phyloP scores from a whole-genome alignment of 2,888 invertebrate genomes.

The Disparrhopalites patrizii region DNA sequence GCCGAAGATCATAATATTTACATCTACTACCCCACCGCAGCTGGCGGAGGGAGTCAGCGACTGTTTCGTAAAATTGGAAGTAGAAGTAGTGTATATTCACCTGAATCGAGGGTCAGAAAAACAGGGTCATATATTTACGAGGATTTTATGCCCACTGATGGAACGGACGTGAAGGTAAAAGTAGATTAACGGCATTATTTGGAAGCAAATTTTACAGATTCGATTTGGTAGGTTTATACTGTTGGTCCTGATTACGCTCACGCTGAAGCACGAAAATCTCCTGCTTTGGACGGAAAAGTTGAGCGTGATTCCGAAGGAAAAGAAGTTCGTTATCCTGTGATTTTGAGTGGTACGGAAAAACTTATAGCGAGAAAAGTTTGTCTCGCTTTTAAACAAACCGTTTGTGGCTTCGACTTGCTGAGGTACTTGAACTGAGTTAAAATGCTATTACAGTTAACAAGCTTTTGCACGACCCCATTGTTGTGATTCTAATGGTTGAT shows the following conservation, averaged over 20 bases:
- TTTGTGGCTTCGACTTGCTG: constrained; percentile 97
- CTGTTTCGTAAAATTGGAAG: constrained; percentile 99
- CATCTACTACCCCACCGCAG: constrained; percentile 98
- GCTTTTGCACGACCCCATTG: not conserved
- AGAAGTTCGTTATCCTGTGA: constrained; percentile 98
- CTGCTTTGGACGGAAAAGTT: constrained; percentile 96
- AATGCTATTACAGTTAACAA: not conserved
- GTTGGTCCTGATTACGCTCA: constrained; percentile 99
- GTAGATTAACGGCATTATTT: not conserved
- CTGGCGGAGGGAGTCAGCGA: constrained; percentile 95
- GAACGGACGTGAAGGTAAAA: constrained; percentile 66
- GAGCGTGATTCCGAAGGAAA: constrained; percentile 96
- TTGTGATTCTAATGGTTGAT: too few relatives aligned
- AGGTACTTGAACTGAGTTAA: constrained; percentile 56
- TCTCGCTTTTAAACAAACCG: constrained; percentile 93
- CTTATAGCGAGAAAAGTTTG: constrained; percentile 96
- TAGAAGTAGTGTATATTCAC: constrained; percentile 96
- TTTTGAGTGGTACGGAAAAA: constrained; percentile 95
- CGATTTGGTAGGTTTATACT: constrained; percentile 78
- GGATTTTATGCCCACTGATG: constrained; percentile 99
- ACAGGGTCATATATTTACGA: constrained; percentile 99
- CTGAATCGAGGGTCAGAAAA: constrained; percentile 91
- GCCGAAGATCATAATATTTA: constrained; percentile 99
- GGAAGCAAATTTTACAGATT: not conserved
- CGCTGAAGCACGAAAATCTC: constrained; percentile 98